These are phyloP conservation scores for Scarus forsteni DNA, from an alignment of 2,797 vertebrate species.

Conservation along the genomic window DNA sequence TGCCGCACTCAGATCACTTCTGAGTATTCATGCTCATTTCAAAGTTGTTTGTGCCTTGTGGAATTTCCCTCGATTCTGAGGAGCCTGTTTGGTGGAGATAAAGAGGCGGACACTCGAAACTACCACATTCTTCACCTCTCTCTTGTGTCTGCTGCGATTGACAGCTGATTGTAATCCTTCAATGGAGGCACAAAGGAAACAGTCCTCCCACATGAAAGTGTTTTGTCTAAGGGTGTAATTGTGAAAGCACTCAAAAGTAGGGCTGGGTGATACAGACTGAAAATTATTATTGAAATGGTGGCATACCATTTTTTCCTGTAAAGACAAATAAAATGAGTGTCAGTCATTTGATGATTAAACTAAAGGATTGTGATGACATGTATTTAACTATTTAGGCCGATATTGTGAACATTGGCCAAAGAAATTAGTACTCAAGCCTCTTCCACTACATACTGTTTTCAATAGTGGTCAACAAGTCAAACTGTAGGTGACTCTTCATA, in stretches of 20 bases:
- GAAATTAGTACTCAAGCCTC: too few species aligned
- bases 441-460: too few species aligned
- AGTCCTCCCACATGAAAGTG: constrained; percentile 3
- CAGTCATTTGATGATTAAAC: too few species aligned
- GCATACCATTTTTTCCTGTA: too few species aligned
- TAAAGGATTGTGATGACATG: too few species aligned
- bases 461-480: too few species aligned
- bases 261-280: too few species aligned
- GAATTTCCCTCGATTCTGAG: constrained; percentile 61
- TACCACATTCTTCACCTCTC: constrained; percentile 41
- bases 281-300: too few species aligned
- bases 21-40: constrained; percentile 62
- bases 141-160: constrained; percentile 16
- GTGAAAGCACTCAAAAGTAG: constrained; percentile 12
- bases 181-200: not conserved
- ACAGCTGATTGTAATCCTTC: constrained; percentile 37
- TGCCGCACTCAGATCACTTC: constrained; percentile 67
- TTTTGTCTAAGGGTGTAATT: constrained; percentile 11
- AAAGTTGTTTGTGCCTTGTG: constrained; percentile 59
- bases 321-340: too few species aligned
- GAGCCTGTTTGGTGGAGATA: constrained; percentile 59
- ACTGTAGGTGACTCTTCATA: too few species aligned
- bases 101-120: constrained; percentile 56
- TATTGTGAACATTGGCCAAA: too few species aligned
- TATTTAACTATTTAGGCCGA: too few species aligned